phyloP scores from a whole-genome alignment of 2,113 vertebrate species.

The Pagrus major region DNA sequence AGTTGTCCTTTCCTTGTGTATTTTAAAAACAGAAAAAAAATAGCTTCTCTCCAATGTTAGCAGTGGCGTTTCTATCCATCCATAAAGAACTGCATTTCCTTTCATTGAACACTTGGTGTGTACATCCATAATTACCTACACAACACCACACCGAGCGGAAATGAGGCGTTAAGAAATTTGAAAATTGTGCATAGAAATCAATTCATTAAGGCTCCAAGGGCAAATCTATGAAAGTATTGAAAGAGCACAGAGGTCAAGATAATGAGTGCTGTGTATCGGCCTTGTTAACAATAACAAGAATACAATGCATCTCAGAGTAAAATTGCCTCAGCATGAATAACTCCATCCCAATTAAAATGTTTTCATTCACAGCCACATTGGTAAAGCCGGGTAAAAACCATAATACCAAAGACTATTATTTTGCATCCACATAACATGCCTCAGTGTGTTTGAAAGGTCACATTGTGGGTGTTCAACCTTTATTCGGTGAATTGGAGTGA shows the following conservation, averaged over 20 bases:
- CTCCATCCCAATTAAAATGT: not conserved
- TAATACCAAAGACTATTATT: slow-evolving; percentile 14
- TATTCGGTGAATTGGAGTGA: slow-evolving; percentile 8
- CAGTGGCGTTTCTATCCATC: no score
- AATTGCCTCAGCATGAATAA: slow-evolving; percentile 18
- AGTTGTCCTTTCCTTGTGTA: no score
- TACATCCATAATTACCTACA: no score
- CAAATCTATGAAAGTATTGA: not conserved
- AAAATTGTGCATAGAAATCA: not conserved
- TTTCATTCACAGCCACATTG: slow-evolving; percentile 22
- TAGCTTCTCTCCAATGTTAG: no score
- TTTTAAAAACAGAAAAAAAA: no score
- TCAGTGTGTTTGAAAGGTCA: slow-evolving; percentile 28
- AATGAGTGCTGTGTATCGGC: slow-evolving; percentile 15
- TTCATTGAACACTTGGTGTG: no score
- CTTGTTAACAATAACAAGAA: slow-evolving; percentile 24
- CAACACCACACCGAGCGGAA: no score
- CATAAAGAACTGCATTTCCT: no score
- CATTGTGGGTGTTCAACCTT: slow-evolving; percentile 7
- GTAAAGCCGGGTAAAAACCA: not conserved
- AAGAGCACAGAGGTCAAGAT: not conserved
- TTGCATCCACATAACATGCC: slow-evolving; percentile 4
- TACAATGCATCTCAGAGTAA: not conserved
- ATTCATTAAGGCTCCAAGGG: not conserved
- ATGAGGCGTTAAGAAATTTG: not conserved